These are phyloP conservation scores for Pachyseris speciosa DNA, from an alignment of 64 coral and sea anemone species.

Conservation along the genomic window DNA sequence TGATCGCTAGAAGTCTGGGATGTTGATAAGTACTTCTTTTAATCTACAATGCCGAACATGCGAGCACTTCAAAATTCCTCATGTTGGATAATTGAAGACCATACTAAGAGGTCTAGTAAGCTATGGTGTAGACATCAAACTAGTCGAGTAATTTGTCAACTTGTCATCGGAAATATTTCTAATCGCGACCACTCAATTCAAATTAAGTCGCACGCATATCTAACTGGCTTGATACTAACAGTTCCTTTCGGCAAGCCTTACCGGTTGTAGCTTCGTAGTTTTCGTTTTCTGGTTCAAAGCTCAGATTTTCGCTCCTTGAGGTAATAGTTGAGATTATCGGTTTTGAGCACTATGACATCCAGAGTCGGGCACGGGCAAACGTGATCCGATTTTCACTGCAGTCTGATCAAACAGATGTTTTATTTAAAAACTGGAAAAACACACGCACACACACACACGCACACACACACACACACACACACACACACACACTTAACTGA, in stretches of 20 bases:
- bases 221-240: no score
- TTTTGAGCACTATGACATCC: background rate
- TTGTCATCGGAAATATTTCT: background rate
- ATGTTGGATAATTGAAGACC: background rate
- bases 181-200: background rate
- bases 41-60: background rate
- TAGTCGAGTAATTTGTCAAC: background rate
- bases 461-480: no score
- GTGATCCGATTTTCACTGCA: background rate
- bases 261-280: no score
- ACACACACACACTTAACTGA: no score
- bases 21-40: background rate
- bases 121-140: background rate
- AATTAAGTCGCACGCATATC: background rate
- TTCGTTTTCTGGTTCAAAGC: no score
- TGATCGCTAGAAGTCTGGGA: no score
- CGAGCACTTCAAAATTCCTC: background rate
- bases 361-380: background rate
- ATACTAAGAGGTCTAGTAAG: background rate
- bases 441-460: no score
- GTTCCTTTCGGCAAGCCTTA: no score
- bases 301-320: no score
- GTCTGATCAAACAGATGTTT: background rate
- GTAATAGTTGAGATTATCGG: no score
- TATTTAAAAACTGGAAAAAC: no score